Conservation (phyloP, 2,888 invertebrate genomes). For the Mimas tiliae region DNA sequence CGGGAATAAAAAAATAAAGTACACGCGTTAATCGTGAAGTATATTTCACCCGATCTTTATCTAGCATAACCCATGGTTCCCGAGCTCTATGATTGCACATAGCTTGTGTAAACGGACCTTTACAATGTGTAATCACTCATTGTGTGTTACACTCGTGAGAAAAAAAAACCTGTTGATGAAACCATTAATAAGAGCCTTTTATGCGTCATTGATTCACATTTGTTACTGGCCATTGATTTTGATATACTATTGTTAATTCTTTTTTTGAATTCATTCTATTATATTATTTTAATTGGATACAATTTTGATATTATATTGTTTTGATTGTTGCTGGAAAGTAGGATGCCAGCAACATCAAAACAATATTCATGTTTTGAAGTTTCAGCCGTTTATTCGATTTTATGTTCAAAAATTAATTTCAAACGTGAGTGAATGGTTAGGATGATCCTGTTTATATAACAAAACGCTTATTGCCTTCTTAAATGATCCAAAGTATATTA, state of each 20-base stretch:
- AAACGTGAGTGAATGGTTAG: no score
- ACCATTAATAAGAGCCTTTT: conserved; percentile 9
- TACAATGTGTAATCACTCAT: conserved; percentile 21
- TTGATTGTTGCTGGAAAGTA: background rate
- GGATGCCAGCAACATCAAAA: background rate
- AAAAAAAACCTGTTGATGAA: conserved; percentile 11
- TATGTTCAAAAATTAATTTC: no score
- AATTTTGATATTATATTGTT: background rate
- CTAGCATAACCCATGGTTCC: conserved; percentile 9
- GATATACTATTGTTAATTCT: background rate
- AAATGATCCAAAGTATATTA: no score
- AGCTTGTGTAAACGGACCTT: conserved; percentile 19
- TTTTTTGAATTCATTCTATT: background rate
- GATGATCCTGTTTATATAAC: no score
- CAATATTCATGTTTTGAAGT: background rate
- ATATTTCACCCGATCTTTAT: background rate
- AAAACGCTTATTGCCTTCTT: no score
- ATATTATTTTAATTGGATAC: background rate
- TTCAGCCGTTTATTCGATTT: background rate
- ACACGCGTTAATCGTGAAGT: background rate
- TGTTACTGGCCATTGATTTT: background rate
- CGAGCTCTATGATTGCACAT: conserved; percentile 7
- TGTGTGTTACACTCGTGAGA: conserved; percentile 17
- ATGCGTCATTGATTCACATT: conserved; percentile 10
- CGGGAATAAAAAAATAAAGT: background rate